phyloP scores from a whole-genome alignment of 1,140 invertebrate genomes.

The Trichomalopsis sarcophagae region DNA sequence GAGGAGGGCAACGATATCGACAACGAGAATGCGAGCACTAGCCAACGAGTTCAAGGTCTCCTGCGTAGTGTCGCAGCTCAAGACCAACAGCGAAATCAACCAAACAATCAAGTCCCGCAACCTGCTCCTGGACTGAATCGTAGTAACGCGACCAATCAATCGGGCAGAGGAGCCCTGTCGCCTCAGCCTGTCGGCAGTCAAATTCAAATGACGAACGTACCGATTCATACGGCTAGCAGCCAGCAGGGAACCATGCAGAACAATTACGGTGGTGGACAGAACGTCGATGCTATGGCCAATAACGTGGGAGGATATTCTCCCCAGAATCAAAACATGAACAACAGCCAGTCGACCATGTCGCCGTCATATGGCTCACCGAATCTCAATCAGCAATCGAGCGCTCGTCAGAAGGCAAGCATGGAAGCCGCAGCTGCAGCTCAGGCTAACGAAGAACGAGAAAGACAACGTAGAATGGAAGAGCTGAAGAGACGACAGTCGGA shows the following conservation, averaged over 20 bases:
- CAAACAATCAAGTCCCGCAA: neutral
- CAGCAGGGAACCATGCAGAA: slow-evolving; percentile 61
- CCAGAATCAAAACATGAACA: slow-evolving; percentile 58
- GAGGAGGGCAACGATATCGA: slow-evolving; percentile 75
- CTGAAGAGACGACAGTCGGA: slow-evolving; percentile 75
- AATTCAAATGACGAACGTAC: slow-evolving; percentile 63
- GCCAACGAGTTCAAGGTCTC: slow-evolving; percentile 73
- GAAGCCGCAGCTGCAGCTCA: slow-evolving; percentile 49
- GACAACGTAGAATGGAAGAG: slow-evolving; percentile 75
- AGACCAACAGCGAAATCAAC: slow-evolving; percentile 62
- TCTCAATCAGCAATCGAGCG: slow-evolving; percentile 56
- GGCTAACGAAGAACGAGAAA: slow-evolving; percentile 72
- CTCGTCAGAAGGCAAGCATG: slow-evolving; percentile 61
- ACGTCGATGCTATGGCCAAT: slow-evolving; percentile 52
- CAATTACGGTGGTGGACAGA: slow-evolving; percentile 57
- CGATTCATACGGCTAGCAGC: slow-evolving; percentile 59
- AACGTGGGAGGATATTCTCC: slow-evolving; percentile 16
- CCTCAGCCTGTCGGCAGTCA: slow-evolving; percentile 65
- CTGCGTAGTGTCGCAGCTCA: slow-evolving; percentile 68
- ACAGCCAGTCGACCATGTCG: slow-evolving; percentile 55
- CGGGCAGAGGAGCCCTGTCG: slow-evolving; percentile 60
- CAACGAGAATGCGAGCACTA: slow-evolving; percentile 64
- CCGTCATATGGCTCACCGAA: slow-evolving; percentile 58
- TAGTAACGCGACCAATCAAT: slow-evolving; percentile 65
- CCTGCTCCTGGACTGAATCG: slow-evolving; percentile 56